These are phyloP conservation scores for Apantesis nais DNA, from an alignment of 2,888 invertebrate genomes.

Conservation along the genomic window DNA sequence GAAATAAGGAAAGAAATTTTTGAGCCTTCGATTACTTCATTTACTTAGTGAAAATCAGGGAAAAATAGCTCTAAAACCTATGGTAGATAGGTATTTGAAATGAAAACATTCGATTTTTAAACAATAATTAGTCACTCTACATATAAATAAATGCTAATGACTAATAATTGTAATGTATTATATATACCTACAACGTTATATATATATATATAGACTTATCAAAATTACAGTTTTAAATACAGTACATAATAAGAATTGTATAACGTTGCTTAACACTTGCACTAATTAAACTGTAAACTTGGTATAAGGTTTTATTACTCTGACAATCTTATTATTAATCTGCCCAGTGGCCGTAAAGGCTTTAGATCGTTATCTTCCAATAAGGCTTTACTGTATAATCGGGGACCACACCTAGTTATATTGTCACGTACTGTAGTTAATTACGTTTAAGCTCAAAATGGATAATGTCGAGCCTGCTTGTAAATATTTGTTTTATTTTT, in stretches of 20 bases:
- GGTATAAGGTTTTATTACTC: conserved; percentile 11
- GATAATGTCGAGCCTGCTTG: not conserved
- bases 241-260: not conserved
- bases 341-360: conserved; percentile 11
- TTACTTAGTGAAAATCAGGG: too few relatives aligned
- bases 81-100: too few relatives aligned
- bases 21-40: too few relatives aligned
- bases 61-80: too few relatives aligned
- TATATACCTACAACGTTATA: too few relatives aligned
- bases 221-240: too few relatives aligned
- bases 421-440: not conserved
- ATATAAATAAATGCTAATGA: not conserved
- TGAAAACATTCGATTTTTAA: too few relatives aligned
- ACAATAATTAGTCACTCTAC: too few relatives aligned
- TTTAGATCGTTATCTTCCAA: conserved; percentile 14
- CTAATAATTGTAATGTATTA: not conserved
- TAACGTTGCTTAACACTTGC: not conserved
- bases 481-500: not conserved
- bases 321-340: conserved; percentile 14
- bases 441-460: not conserved
- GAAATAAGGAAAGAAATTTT: too few relatives aligned
- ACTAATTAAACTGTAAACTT: conserved; percentile 4
- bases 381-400: conserved; percentile 6
- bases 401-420: conserved; percentile 4
- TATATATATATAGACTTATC: too few relatives aligned